Conservation (phyloP, 2,888 invertebrate species). For the Sepiola atlantica region DNA sequence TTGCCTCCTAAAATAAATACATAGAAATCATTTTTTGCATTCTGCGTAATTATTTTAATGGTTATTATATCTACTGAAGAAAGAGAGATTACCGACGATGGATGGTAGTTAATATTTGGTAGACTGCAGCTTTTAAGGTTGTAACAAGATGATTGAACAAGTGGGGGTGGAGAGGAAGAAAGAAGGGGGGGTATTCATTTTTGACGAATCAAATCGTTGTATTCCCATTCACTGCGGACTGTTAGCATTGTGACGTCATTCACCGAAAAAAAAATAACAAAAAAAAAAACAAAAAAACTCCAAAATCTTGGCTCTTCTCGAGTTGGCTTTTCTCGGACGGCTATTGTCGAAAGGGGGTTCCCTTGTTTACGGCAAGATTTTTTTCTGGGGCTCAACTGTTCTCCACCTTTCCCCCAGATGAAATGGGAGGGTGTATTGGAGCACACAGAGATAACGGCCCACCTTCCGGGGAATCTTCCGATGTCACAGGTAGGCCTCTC, state of each 20-base stretch:
- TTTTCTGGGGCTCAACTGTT: slow-evolving; percentile 46
- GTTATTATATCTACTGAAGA: no score
- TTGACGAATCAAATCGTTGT: slow-evolving; percentile 23
- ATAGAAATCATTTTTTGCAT: no score
- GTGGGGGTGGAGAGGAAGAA: not conserved
- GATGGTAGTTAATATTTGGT: not conserved
- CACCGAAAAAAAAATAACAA: not conserved
- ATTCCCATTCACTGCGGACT: slow-evolving; percentile 25
- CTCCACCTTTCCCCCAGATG: slow-evolving; percentile 50
- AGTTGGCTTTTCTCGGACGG: not conserved
- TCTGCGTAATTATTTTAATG: no score
- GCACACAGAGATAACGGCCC: slow-evolving; percentile 69
- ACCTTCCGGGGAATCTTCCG: slow-evolving; percentile 71
- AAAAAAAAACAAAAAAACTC: not conserved
- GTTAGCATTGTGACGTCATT: slow-evolving; percentile 51
- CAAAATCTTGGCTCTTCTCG: not conserved
- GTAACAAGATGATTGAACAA: not conserved
- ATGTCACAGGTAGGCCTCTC: slow-evolving; percentile 67
- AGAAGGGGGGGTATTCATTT: not conserved
- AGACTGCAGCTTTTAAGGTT: not conserved
- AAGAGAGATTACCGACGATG: no score
- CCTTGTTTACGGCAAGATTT: slow-evolving; percentile 49
- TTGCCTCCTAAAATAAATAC: no score
- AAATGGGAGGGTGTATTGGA: slow-evolving; percentile 74
- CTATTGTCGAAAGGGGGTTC: slow-evolving; percentile 47